Percentiles rank a stretch among this genome's conserved stretches.
Evolutionary conservation across 2,113 vertebrate species (phyloP).

Genomic region (Eulemur macaco): DNA sequence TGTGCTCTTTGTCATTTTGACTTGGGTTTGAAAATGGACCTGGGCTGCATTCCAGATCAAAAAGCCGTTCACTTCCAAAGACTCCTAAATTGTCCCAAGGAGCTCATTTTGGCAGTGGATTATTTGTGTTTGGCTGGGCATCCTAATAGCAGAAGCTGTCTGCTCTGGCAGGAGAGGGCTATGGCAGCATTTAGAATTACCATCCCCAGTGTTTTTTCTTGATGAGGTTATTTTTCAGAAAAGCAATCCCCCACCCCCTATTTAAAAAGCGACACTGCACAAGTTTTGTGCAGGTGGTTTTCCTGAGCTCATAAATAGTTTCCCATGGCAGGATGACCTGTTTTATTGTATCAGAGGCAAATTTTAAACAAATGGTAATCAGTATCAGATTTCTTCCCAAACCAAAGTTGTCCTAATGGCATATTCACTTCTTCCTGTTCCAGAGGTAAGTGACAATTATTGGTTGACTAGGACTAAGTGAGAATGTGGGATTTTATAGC

Average conservation of each 20-base stretch:
- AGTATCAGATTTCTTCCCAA: not conserved
- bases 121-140: conserved; percentile 86
- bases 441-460: too few relatives aligned
- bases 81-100: conserved; percentile 87
- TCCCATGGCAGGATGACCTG: not conserved
- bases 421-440: not conserved
- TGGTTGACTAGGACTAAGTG: not conserved
- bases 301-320: not conserved
- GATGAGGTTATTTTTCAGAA: conserved; percentile 69
- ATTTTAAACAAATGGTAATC: not conserved
- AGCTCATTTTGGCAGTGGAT: conserved; percentile 86
- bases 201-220: conserved; percentile 73
- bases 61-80: conserved; percentile 85
- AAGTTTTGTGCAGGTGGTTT: not conserved
- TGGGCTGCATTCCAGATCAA: conserved; percentile 87
- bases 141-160: conserved; percentile 84
- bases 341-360: not conserved
- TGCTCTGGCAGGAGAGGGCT: conserved; percentile 78
- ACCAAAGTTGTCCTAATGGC: not conserved
- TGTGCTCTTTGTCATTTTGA: conserved; percentile 86
- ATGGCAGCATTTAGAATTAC: conserved; percentile 67
- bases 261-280: not conserved
- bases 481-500: not conserved
- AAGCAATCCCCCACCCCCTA: not conserved
- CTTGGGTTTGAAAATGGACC: conserved; percentile 85